Evolutionary conservation across 2,113 vertebrate genomes (phyloP).

Genomic region (Arenaria interpres): DNA sequence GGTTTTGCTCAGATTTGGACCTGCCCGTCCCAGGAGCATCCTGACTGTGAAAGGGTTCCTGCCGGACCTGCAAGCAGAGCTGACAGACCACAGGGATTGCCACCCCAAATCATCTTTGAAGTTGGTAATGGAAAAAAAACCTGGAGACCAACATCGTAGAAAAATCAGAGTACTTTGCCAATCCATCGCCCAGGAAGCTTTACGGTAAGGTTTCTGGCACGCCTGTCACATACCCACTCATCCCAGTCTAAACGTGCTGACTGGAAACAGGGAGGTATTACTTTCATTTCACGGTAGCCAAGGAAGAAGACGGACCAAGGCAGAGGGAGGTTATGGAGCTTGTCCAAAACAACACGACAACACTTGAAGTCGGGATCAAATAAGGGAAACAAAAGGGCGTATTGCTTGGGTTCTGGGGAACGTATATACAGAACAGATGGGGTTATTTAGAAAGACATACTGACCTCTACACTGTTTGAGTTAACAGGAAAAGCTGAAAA

Average conservation of each 20-base stretch:
- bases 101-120: neutral
- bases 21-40: neutral
- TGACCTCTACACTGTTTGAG: slow-evolving; percentile 67
- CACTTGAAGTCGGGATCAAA: slow-evolving; percentile 5
- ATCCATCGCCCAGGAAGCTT: neutral
- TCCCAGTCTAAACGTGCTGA: neutral
- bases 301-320: neutral
- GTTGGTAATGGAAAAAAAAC: neutral
- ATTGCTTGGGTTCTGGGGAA: neutral
- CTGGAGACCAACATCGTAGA: neutral
- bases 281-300: neutral
- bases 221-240: neutral
- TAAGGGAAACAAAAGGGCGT: neutral
- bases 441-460: slow-evolving; percentile 63
- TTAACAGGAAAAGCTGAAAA: slow-evolving; percentile 70
- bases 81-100: neutral
- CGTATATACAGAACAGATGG: neutral
- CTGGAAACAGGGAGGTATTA: neutral
- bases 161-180: neutral
- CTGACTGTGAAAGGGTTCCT: neutral
- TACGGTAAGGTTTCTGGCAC: neutral
- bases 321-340: neutral
- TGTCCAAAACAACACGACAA: neutral
- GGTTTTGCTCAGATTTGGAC: neutral
- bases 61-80: neutral